These are phyloP conservation scores for Brenthis daphne DNA, from an alignment of 2,888 invertebrate genomes.

Conservation along the genomic window DNA sequence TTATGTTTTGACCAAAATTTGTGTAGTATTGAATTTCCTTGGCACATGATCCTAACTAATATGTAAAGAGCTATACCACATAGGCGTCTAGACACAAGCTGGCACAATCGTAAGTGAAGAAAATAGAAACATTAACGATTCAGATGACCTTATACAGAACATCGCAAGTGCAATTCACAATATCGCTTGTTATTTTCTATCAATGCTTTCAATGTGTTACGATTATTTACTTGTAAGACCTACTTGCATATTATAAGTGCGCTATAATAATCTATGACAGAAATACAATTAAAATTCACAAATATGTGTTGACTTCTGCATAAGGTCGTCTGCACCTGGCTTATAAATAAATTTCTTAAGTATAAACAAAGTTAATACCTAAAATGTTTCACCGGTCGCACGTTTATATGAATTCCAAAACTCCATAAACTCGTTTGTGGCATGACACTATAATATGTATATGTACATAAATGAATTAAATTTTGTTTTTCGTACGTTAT, in stretches of 20 bases:
- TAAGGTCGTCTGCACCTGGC: slow-evolving; percentile 24
- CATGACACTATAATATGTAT: neutral
- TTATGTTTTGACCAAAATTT: slow-evolving; percentile 2
- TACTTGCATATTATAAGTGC: slow-evolving; percentile 18
- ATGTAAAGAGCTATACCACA: slow-evolving; percentile 33
- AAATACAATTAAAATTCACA: slow-evolving; percentile 15
- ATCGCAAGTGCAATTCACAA: slow-evolving; percentile 16
- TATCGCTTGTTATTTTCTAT: slow-evolving; percentile 14
- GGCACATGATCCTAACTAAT: slow-evolving; percentile 34
- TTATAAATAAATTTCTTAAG: slow-evolving; percentile 24
- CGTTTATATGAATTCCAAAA: slow-evolving; percentile 43
- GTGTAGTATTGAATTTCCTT: slow-evolving; percentile 25
- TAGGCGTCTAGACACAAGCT: slow-evolving; percentile 25
- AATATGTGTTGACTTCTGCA: slow-evolving; percentile 16
- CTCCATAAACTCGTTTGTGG: slow-evolving; percentile 17
- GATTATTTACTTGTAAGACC: slow-evolving; percentile 13
- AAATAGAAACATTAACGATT: slow-evolving; percentile 25
- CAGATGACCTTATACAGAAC: slow-evolving; percentile 29
- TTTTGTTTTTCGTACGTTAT: neutral
- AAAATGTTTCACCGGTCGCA: slow-evolving; percentile 25
- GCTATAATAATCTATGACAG: slow-evolving; percentile 1
- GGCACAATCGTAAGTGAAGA: slow-evolving; percentile 27
- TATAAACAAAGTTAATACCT: slow-evolving; percentile 28
- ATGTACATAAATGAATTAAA: slow-evolving; percentile 1
- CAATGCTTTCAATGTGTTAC: slow-evolving; percentile 13